Base-by-base conservation (phyloP, 2,888 invertebrate genomes). In the Cantharis rustica region DNA sequence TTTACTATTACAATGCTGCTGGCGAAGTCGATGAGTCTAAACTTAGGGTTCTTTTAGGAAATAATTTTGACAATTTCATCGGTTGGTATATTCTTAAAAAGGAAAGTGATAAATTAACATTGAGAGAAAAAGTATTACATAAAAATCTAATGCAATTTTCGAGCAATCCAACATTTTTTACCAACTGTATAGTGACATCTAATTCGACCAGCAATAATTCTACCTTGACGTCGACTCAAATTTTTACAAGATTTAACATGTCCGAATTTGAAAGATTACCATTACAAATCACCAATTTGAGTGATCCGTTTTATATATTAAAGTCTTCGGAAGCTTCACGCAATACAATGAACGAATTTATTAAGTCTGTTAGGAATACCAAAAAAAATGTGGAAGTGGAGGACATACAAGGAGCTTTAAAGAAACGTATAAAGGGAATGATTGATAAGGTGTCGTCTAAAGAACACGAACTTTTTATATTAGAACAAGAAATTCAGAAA, bases 31-130 rank as follows among this genome's bases (percentile, higher is more conserved):
- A 91, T 82, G 88, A 89, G 79, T 90, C 91, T 80, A 90, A 90
- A 80, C 84, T 93, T 2, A 85, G 87, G 73, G 88, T 88, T 7
- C 87, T 93, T 75, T 84, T 93, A 15, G 89, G 90, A 2, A 88
- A 88, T 75, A 89, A 90, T 76, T 89, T 90, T 17, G 89, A 88
- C 80, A 90, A 91, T 87, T 90, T 93, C 17, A 90, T 93, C 10
- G 93, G 93, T 20, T 93, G 93, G 93, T 93, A 92, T 84, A 68
- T 73, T 68, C 73, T 68, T 27, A 91, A 91, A 85, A 90, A 92
- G 79, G 89, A 89, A 80, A 89, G 90, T 72, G 88, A 92, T 23
- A 89, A 89, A 81, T 90, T 91, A n/a, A 91, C 92, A 1, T 88
- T 93, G 78, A 87, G 92, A 76, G 93, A 93, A 80, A 92, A 90